A percentile compares a stretch with the other conserved stretches of the same genome.
phyloP scores from a whole-genome alignment of 2,888 invertebrate genomes.

The Digitonthophagus gazella region DNA sequence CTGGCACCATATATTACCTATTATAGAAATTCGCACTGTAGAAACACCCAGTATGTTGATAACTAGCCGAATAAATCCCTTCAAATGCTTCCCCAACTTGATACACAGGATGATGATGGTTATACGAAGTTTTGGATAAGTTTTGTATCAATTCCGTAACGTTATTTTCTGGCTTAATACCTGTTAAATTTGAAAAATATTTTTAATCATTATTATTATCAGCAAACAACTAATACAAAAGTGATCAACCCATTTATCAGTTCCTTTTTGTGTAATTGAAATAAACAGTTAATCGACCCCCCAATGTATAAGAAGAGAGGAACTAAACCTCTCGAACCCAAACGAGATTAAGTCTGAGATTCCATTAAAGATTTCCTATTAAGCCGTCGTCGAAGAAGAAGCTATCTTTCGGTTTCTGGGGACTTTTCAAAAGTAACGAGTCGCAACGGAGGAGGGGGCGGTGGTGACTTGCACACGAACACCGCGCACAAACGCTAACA shows the following conservation, averaged over 20 bases:
- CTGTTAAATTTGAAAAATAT: no score
- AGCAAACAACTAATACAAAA: neutral
- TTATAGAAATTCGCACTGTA: constrained; percentile 44
- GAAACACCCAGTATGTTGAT: constrained; percentile 46
- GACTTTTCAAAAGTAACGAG: neutral
- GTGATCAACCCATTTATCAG: no score
- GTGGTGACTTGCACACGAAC: neutral
- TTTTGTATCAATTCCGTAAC: constrained; percentile 43
- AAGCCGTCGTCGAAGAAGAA: neutral
- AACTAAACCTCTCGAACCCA: neutral
- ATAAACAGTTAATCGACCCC: neutral
- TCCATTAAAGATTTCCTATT: neutral
- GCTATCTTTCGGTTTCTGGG: neutral
- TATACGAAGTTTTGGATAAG: constrained; percentile 39
- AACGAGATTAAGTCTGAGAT: neutral
- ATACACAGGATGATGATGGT: constrained; percentile 30
- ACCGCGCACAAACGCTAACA: neutral
- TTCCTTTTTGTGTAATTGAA: no score
- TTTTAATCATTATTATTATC: no score
- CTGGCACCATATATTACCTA: constrained; percentile 34
- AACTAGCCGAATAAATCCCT: constrained; percentile 42
- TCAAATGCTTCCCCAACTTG: constrained; percentile 42
- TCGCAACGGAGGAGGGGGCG: neutral
- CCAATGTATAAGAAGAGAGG: neutral
- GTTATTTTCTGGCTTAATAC: constrained; percentile 42